A percentile compares a stretch with the other conserved stretches of the same genome.
phyloP scores from a whole-genome alignment of 2,888 invertebrate genomes.

The Kuschelorhynchus macadamiae region DNA sequence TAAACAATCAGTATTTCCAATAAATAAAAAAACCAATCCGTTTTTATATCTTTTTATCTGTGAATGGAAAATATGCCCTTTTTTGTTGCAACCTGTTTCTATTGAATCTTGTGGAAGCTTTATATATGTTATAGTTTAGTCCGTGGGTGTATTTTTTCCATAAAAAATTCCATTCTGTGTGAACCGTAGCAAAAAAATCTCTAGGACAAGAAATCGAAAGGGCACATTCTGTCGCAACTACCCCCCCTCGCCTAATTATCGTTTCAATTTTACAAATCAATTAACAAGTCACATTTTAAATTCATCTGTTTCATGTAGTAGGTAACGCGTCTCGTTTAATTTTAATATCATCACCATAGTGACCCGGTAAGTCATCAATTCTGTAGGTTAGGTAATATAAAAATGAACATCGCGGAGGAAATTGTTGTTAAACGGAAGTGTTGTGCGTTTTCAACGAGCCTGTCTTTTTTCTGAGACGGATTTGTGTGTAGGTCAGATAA shows the following conservation, averaged over 20 bases:
- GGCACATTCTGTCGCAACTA: background rate
- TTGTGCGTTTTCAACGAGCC: constrained; percentile 5
- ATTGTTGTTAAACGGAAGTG: constrained; percentile 16
- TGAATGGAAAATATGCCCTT: too few relatives aligned
- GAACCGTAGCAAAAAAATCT: too few relatives aligned
- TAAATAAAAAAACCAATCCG: too few relatives aligned
- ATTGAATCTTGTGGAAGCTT: too few relatives aligned
- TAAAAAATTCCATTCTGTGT: too few relatives aligned
- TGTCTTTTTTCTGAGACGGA: too few relatives aligned
- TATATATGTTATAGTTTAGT: too few relatives aligned
- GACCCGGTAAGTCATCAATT: constrained; percentile 28
- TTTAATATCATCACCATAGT: constrained; percentile 17
- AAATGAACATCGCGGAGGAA: constrained; percentile 19
- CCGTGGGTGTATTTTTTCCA: too few relatives aligned
- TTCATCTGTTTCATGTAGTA: constrained; percentile 7
- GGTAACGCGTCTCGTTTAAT: background rate
- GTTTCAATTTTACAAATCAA: constrained; percentile 4
- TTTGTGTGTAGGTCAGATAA: too few relatives aligned
- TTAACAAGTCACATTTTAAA: constrained; percentile 1
- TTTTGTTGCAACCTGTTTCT: too few relatives aligned
- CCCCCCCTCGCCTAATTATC: background rate
- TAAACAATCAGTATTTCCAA: too few relatives aligned
- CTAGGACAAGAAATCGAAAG: background rate
- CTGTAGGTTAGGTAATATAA: constrained; percentile 31
- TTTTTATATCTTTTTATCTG: too few relatives aligned